Evolutionary conservation across 2,113 vertebrate species (phyloP), one percentile per base, ranked within the genome.

Genomic region (Syngnathus floridae): DNA sequence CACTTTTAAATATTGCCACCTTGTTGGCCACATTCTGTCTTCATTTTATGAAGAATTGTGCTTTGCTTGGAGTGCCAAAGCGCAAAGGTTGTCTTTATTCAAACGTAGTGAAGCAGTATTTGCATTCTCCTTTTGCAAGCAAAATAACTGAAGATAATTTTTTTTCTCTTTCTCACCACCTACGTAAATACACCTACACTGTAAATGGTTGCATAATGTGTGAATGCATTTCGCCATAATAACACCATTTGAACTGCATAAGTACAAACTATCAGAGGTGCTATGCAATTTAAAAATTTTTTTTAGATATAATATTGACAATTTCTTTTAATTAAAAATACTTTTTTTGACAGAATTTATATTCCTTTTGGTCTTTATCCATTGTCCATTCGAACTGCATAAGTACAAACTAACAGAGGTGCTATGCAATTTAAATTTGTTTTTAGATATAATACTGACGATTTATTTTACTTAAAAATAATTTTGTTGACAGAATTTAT

Each of bases 141-240:
- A n/a, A 35, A 51, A 66, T 0, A 35, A 40, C 57, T 73, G 31
- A 4, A 17, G 17, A 61, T 60, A 67, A 75, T 7, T 11, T 59
- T 60, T 70, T 74, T 66, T 76, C 43, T 61, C 21, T 37, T 73
- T 69, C 78, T 62, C 67, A 60, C 77, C 75, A 12, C 85, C 85
- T 69, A 78, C 81, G 10, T 75, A 26, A 56, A 56, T 35, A 56
- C 46, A 46, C 64, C 62, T 70, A 80, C 26, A 31, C 84, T 55
- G 78, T 78, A 58, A 70, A 22, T 7, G 26, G 60, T 75, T 80
- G 75, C 78, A 82, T 81, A 83, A 77, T 74, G 59, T 49, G 65
- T 63, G 68, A 68, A 60, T 10, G 9, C 61, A 62, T 80, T 72
- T 60, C 55, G 72, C 63, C 46, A 38, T 17, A 63, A 26, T 54